Percentiles rank a stretch among this genome's conserved stretches.
phyloP scores from a whole-genome alignment of 2,113 vertebrate species.

The Leptocoma aspasia region DNA sequence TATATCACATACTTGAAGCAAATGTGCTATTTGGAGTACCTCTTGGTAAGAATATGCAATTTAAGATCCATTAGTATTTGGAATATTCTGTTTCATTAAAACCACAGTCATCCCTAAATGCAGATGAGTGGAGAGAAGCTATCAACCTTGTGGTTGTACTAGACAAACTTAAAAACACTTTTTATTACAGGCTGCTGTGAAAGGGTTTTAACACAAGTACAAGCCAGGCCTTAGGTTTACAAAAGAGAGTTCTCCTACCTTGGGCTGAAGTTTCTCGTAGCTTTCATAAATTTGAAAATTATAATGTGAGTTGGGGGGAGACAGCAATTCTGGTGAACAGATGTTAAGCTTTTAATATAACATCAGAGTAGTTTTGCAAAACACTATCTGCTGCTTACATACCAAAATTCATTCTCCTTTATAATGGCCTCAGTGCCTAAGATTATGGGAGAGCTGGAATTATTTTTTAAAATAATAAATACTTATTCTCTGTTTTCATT shows the following conservation, averaged over 20 bases:
- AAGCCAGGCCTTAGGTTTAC: neutral
- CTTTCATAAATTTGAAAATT: neutral
- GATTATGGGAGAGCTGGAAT: neutral
- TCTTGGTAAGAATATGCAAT: constrained; percentile 66
- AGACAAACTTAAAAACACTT: constrained; percentile 25
- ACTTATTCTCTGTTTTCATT: neutral
- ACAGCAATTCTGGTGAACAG: neutral
- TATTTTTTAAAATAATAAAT: neutral
- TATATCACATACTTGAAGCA: constrained; percentile 42
- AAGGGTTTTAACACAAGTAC: neutral
- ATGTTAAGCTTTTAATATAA: neutral
- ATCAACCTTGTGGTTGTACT: neutral
- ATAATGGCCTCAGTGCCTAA: neutral
- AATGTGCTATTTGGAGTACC: constrained; percentile 61
- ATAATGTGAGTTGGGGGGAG: neutral
- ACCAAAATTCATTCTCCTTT: neutral
- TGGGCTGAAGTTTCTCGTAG: neutral
- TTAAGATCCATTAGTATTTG: constrained; percentile 66
- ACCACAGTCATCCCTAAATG: constrained; percentile 33
- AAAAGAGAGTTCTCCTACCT: neutral
- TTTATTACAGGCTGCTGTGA: neutral
- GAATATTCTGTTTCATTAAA: constrained; percentile 59
- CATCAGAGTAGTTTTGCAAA: neutral
- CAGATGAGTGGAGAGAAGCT: constrained; percentile 14
- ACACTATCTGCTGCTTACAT: neutral